A percentile compares a stretch with the other conserved stretches of the same genome.
phyloP scores from a whole-genome alignment of 2,888 invertebrate genomes.

The Plagiodera versicolora region DNA sequence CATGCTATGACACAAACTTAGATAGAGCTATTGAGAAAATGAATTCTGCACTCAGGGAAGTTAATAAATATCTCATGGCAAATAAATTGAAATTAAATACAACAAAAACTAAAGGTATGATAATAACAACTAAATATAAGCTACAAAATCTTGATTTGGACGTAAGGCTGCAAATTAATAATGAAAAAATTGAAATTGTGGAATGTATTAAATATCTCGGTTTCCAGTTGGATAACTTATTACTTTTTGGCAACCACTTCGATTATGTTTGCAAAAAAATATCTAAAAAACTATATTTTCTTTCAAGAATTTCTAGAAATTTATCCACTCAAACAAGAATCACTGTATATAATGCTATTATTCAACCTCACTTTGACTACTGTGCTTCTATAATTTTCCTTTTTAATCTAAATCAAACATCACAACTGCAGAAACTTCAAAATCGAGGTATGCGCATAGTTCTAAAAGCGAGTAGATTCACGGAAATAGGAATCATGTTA shows the following conservation, averaged over 20 bases:
- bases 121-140: constrained; percentile 8
- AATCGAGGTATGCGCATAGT: too few species aligned
- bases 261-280: constrained; percentile 1
- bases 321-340: constrained; percentile 10
- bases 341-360: background rate
- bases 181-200: constrained; percentile 6
- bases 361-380: too few species aligned
- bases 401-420: too few species aligned
- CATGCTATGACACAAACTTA: background rate
- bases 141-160: background rate
- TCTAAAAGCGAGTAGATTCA: too few species aligned
- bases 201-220: background rate
- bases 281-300: constrained; percentile 9
- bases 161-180: background rate
- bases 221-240: constrained; percentile 8
- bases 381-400: too few species aligned
- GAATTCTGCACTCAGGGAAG: background rate
- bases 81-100: constrained; percentile 9
- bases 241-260: background rate
- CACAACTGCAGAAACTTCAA: too few species aligned
- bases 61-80: constrained; percentile 1
- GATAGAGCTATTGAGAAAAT: constrained; percentile 8
- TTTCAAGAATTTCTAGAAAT: constrained; percentile 5
- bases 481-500: too few species aligned
- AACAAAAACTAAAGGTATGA: constrained; percentile 1